Evolutionary conservation across 2,888 invertebrate species (phyloP).

Genomic region (Neoscelio sp.): DNA sequence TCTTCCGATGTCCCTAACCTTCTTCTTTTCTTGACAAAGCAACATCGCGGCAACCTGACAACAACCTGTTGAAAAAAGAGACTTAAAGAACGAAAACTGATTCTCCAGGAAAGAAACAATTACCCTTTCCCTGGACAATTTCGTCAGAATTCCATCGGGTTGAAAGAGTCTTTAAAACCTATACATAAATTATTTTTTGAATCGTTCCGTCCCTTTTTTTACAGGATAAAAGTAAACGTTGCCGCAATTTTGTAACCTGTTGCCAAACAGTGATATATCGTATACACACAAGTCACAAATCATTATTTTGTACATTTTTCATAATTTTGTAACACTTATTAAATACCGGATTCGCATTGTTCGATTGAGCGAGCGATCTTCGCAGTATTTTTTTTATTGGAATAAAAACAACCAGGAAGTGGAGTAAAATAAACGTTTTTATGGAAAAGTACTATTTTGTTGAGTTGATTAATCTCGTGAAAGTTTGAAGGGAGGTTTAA

Average conservation of each 20-base stretch:
- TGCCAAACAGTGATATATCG: constrained; percentile 9
- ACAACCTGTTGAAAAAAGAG: too few relatives aligned
- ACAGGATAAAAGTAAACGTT: not conserved
- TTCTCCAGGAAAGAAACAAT: too few relatives aligned
- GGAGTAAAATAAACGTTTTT: constrained; percentile 41
- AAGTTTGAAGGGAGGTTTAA: too few relatives aligned
- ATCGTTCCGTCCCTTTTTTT: too few relatives aligned
- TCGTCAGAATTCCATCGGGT: too few relatives aligned
- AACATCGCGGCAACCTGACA: too few relatives aligned
- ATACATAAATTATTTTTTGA: too few relatives aligned
- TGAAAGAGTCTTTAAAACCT: too few relatives aligned
- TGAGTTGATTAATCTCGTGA: constrained; percentile 40
- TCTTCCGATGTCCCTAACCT: not conserved
- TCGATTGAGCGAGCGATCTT: constrained; percentile 17
- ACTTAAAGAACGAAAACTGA: too few relatives aligned
- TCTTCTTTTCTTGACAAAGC: not conserved
- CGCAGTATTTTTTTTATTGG: constrained; percentile 20
- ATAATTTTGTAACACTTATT: constrained; percentile 31
- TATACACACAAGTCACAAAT: too few relatives aligned
- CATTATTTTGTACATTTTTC: constrained; percentile 38
- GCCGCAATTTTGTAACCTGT: constrained; percentile 6
- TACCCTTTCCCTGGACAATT: too few relatives aligned
- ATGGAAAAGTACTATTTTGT: constrained; percentile 35
- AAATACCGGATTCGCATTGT: constrained; percentile 19
- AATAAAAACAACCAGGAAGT: constrained; percentile 18